phyloP scores from a whole-genome alignment of 2,797 vertebrate genomes.

The Sebastiscus albofasciatus region DNA sequence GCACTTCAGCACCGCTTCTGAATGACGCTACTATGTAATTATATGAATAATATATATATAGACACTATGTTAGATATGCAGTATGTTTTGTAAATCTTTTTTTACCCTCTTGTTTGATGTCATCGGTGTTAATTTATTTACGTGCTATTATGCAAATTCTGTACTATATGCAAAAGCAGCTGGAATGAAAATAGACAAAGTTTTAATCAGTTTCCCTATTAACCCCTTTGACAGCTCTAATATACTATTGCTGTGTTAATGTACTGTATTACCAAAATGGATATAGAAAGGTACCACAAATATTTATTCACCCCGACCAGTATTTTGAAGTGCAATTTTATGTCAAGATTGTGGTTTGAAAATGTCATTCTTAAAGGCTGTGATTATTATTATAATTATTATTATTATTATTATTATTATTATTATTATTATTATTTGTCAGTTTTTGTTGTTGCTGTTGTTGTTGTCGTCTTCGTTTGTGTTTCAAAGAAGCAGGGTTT shows the following conservation, averaged over 20 bases:
- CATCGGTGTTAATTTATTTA: conserved; percentile 79
- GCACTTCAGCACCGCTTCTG: conserved; percentile 74
- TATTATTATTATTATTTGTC: conserved; percentile 65
- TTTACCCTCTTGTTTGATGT: conserved; percentile 78
- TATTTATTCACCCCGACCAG: conserved; percentile 78
- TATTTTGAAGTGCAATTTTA: conserved; percentile 83
- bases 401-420: no score
- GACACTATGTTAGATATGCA: conserved; percentile 79
- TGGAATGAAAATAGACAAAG: conserved; percentile 76
- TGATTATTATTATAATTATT: conserved; percentile 69
- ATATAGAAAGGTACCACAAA: conserved; percentile 74
- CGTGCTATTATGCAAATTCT: conserved; percentile 81
- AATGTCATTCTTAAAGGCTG: conserved; percentile 86
- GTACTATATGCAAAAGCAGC: conserved; percentile 80
- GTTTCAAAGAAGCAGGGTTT: conserved; percentile 70
- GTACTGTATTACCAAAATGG: conserved; percentile 79
- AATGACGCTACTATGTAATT: conserved; percentile 75
- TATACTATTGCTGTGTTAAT: conserved; percentile 77
- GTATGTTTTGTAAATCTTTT: conserved; percentile 83
- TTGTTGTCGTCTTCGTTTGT: conserved; percentile 51
- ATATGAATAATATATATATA: conserved; percentile 73
- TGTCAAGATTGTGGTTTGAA: conserved; percentile 87
- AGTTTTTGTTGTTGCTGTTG: conserved; percentile 23
- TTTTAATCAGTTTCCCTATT: conserved; percentile 64
- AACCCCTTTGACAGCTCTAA: conserved; percentile 67